Conservation (phyloP, 2,113 vertebrate species). For the Lanius ludovicianus region DNA sequence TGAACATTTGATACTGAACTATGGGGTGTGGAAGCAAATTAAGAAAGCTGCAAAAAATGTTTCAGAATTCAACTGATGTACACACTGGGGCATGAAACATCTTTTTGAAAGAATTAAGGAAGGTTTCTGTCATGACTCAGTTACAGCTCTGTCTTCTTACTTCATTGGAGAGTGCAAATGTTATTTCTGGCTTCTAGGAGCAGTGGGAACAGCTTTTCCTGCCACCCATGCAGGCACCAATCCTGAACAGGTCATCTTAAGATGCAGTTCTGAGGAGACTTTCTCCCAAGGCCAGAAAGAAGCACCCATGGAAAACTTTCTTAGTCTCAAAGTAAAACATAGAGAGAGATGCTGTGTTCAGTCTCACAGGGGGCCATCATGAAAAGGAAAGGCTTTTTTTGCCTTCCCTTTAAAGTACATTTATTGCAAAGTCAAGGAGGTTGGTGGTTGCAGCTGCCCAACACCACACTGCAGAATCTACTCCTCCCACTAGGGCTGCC, state of each 20-base stretch:
- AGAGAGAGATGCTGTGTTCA: neutral
- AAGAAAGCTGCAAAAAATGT: neutral
- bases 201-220: neutral
- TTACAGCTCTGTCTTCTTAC: neutral
- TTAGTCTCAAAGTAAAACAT: neutral
- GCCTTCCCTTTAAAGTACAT: neutral
- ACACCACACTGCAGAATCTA: neutral
- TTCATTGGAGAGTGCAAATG: neutral
- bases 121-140: neutral
- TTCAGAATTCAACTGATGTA: neutral
- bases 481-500: neutral
- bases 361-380: neutral
- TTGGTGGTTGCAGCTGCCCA: neutral
- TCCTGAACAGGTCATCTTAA: neutral
- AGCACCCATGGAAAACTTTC: neutral
- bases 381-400: neutral
- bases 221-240: neutral
- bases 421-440: neutral
- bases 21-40: neutral
- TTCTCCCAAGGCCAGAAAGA: neutral
- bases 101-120: neutral
- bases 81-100: neutral
- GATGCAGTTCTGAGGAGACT: neutral
- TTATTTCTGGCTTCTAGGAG: neutral
- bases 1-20: neutral